Conservation (phyloP, 2,113 vertebrate genomes). For the Etia nguti region DNA sequence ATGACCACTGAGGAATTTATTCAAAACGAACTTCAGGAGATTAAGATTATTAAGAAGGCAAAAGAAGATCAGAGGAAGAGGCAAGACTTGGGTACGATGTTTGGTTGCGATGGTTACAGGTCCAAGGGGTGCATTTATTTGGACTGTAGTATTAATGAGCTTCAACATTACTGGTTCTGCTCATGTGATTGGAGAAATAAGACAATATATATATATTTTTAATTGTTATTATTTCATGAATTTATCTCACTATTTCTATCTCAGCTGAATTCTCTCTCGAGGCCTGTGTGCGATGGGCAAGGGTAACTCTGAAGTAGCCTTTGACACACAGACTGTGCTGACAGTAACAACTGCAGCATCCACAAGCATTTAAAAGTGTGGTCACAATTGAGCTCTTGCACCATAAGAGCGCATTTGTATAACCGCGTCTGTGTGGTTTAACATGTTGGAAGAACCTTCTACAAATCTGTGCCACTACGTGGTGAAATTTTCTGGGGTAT, state of each 20-base stretch:
- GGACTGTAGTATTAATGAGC: neutral
- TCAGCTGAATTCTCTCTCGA: neutral
- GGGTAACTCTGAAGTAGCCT: neutral
- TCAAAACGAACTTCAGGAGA: neutral
- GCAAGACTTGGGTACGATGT: neutral
- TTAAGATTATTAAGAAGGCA: neutral
- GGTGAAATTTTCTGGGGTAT: neutral
- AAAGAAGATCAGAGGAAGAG: neutral
- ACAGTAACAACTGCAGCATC: no score
- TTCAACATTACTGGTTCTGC: neutral
- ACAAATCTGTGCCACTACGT: neutral
- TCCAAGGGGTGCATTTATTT: neutral
- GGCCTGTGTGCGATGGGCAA: neutral
- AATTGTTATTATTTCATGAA: neutral
- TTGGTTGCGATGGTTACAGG: neutral
- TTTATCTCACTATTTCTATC: neutral
- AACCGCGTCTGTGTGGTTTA: neutral
- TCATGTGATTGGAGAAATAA: neutral
- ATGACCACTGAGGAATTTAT: neutral
- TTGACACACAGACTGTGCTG: neutral
- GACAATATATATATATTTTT: accelerated
- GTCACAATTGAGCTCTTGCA: neutral
- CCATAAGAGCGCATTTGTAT: neutral
- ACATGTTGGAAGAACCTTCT: neutral
- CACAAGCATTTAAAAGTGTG: neutral